Evolutionary conservation across 2,888 invertebrate species (phyloP).

Genomic region (Eupelmus urozonus): DNA sequence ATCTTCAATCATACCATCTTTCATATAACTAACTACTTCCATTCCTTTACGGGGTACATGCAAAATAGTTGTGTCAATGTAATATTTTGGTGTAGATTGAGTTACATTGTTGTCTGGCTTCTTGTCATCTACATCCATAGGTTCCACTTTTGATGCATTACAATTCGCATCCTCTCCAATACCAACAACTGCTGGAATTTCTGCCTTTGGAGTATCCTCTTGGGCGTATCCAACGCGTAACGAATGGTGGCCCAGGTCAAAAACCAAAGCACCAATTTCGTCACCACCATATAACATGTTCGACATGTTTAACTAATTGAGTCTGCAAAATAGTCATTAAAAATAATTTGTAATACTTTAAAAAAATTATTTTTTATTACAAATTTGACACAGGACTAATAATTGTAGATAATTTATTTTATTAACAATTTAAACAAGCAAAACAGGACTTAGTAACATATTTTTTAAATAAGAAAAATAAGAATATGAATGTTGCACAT

Average conservation of each 20-base stretch:
- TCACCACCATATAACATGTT: constrained; percentile 93
- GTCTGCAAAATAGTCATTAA: background rate
- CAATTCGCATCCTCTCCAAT: constrained; percentile 84
- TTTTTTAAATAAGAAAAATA: too few relatives aligned
- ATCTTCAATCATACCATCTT: constrained; percentile 99
- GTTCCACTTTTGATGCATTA: constrained; percentile 83
- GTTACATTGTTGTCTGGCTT: constrained; percentile 86
- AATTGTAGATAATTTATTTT: too few relatives aligned
- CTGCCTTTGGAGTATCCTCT: constrained; percentile 99
- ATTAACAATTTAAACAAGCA: too few relatives aligned
- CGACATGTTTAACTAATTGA: constrained; percentile 45
- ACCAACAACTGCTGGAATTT: constrained; percentile 96
- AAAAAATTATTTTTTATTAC: too few relatives aligned
- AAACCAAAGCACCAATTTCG: constrained; percentile 98
- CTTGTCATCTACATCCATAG: constrained; percentile 83
- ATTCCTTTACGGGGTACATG: constrained; percentile 93
- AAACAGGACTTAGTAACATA: too few relatives aligned
- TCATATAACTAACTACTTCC: constrained; percentile 95
- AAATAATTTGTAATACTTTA: too few relatives aligned
- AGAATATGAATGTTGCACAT: too few relatives aligned
- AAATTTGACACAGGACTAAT: too few relatives aligned
- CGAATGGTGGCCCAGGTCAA: constrained; percentile 96
- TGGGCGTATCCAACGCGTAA: constrained; percentile 96
- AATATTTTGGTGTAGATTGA: constrained; percentile 84
- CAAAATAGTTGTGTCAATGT: constrained; percentile 95